Evolutionary conservation across 2,888 invertebrate genomes (phyloP).

Genomic region (Ligdia adustata): DNA sequence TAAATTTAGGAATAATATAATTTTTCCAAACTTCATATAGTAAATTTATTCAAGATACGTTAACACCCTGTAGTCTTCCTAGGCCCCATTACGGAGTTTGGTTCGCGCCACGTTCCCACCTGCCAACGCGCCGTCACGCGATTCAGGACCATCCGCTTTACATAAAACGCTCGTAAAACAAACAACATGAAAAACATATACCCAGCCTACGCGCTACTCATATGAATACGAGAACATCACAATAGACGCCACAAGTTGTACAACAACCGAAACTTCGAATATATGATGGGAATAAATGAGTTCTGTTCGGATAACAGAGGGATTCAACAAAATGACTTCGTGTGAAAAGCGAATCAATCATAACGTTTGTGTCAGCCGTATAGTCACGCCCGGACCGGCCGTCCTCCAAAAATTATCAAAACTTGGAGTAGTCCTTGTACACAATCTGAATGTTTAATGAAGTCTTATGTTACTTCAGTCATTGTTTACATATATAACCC

Average conservation of each 20-base stretch:
- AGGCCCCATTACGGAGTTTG: background rate
- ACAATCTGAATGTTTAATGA: slow-evolving; percentile 24
- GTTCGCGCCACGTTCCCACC: slow-evolving; percentile 21
- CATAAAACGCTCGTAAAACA: slow-evolving; percentile 57
- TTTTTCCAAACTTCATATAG: too few species aligned
- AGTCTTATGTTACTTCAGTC: background rate
- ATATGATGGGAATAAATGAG: slow-evolving; percentile 31
- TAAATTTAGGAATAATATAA: too few species aligned
- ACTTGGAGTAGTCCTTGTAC: slow-evolving; percentile 25
- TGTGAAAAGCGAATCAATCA: slow-evolving; percentile 54
- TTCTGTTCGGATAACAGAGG: slow-evolving; percentile 33
- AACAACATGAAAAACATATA: slow-evolving; percentile 46
- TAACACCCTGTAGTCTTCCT: too few species aligned
- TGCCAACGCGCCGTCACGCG: slow-evolving; percentile 46
- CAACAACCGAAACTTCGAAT: slow-evolving; percentile 24
- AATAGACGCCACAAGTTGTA: slow-evolving; percentile 27
- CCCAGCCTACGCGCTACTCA: slow-evolving; percentile 40
- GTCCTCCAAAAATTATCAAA: slow-evolving; percentile 32
- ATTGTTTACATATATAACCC: too few species aligned
- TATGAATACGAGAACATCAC: slow-evolving; percentile 40
- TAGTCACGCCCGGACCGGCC: slow-evolving; percentile 36
- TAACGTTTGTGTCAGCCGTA: slow-evolving; percentile 36
- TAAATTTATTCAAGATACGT: too few species aligned
- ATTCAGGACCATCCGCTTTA: slow-evolving; percentile 46
- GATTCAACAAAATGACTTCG: slow-evolving; percentile 42